Evolutionary conservation across 1,140 invertebrate genomes (phyloP).

Genomic region (Euwallacea fornicatus): DNA sequence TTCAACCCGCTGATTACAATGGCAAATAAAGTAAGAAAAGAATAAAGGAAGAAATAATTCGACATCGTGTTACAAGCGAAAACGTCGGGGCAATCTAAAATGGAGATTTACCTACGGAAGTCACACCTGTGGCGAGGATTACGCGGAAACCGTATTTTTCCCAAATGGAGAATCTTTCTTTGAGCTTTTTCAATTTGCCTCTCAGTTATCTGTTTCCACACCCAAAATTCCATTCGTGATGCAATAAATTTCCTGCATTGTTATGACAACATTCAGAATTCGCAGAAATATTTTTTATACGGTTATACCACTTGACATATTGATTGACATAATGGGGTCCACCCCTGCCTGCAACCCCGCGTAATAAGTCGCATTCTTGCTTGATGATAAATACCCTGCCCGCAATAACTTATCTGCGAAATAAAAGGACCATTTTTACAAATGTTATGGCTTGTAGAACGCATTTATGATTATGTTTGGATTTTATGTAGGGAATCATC

Average conservation of each 20-base stretch:
- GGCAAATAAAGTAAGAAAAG: conserved; percentile 37
- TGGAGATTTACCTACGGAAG: conserved; percentile 34
- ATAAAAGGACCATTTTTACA: conserved; percentile 42
- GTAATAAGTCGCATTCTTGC: conserved; percentile 41
- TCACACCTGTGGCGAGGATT: conserved; percentile 33
- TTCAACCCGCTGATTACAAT: conserved; percentile 36
- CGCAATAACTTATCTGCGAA: conserved; percentile 41
- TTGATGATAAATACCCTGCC: conserved; percentile 44
- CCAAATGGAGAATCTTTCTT: neutral
- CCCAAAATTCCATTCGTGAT: too few relatives aligned
- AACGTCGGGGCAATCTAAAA: conserved; percentile 31
- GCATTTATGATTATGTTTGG: conserved; percentile 26
- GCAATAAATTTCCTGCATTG: too few relatives aligned
- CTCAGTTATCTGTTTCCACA: too few relatives aligned
- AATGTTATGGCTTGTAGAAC: conserved; percentile 27
- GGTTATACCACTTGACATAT: conserved; percentile 29
- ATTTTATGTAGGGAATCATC: too few relatives aligned
- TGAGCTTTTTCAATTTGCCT: too few relatives aligned
- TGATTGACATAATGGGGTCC: conserved; percentile 22
- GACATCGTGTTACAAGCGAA: conserved; percentile 28
- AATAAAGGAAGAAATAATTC: conserved; percentile 31
- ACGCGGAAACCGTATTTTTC: conserved; percentile 2
- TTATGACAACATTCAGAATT: neutral
- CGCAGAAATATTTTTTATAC: conserved; percentile 21
- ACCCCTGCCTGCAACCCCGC: conserved; percentile 32